Conservation (phyloP, 2,888 invertebrate species). For the Caenorhabditis afra region DNA sequence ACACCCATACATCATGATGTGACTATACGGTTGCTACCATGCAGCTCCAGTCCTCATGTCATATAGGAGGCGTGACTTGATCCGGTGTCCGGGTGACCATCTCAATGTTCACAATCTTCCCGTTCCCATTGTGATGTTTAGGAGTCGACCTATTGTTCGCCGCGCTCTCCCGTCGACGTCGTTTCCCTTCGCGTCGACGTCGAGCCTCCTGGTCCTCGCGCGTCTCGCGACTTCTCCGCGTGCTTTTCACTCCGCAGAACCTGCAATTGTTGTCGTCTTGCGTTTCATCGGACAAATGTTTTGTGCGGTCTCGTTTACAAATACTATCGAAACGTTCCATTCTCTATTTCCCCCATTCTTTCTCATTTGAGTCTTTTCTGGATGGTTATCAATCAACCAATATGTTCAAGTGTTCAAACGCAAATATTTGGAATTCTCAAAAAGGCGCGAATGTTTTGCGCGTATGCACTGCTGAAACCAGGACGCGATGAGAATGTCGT, state of each 20-base stretch:
- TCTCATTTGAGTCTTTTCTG: neutral
- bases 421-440: constrained; percentile 46
- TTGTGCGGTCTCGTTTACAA: constrained; percentile 9
- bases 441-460: constrained; percentile 4
- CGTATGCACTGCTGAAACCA: constrained; percentile 12
- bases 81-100: constrained; percentile 34
- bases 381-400: constrained; percentile 7
- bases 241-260: constrained; percentile 42
- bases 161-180: constrained; percentile 25
- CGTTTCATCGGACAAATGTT: neutral
- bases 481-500: constrained; percentile 1
- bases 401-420: constrained; percentile 1
- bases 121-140: constrained; percentile 39
- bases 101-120: constrained; percentile 49
- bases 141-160: constrained; percentile 26
- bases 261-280: constrained; percentile 22
- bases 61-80: constrained; percentile 45
- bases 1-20: constrained; percentile 48
- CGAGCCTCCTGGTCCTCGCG: constrained; percentile 39
- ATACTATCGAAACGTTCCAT: constrained; percentile 27
- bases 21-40: constrained; percentile 56
- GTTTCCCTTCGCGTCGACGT: constrained; percentile 15
- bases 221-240: constrained; percentile 13
- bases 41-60: constrained; percentile 62
- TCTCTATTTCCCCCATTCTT: neutral